These are phyloP conservation scores for Hippocampus abdominalis DNA, from an alignment of 2,113 vertebrate species.

Conservation along the genomic window DNA sequence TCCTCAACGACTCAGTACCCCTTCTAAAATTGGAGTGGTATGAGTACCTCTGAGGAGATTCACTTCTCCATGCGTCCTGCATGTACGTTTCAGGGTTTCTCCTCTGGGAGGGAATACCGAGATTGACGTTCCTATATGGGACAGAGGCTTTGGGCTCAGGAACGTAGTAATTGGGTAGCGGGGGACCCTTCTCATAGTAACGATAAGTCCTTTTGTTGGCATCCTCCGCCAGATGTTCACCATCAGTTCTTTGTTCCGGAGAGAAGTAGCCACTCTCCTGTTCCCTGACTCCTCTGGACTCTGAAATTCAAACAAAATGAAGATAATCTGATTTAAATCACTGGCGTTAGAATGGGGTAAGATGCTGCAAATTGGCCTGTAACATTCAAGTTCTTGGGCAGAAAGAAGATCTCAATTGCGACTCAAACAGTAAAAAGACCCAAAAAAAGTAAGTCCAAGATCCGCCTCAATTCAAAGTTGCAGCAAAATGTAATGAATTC, in stretches of 20 bases:
- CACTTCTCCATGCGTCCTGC: constrained; percentile 64
- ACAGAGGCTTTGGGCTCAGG: constrained; percentile 73
- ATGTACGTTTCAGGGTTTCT: constrained; percentile 58
- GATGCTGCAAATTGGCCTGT: not conserved
- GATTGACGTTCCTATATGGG: constrained; percentile 71
- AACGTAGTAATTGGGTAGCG: constrained; percentile 71
- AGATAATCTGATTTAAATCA: not conserved
- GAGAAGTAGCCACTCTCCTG: constrained; percentile 69
- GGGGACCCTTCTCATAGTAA: constrained; percentile 66
- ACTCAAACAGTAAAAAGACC: too few relatives aligned
- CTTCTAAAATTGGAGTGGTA: constrained; percentile 75
- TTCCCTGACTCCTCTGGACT: constrained; percentile 49
- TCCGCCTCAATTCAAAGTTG: too few relatives aligned
- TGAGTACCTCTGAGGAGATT: constrained; percentile 74
- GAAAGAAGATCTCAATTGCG: too few relatives aligned
- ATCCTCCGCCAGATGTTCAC: constrained; percentile 45
- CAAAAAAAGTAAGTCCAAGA: too few relatives aligned
- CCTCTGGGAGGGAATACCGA: constrained; percentile 72
- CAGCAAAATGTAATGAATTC: too few relatives aligned
- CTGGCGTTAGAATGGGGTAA: not conserved
- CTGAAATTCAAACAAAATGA: constrained; percentile 47
- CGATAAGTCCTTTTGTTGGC: constrained; percentile 35
- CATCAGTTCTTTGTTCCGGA: constrained; percentile 48
- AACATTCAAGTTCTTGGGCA: not conserved
- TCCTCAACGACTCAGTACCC: constrained; percentile 52